Conservation (phyloP, 1,140 invertebrate species). For the Hycleus cichorii region DNA sequence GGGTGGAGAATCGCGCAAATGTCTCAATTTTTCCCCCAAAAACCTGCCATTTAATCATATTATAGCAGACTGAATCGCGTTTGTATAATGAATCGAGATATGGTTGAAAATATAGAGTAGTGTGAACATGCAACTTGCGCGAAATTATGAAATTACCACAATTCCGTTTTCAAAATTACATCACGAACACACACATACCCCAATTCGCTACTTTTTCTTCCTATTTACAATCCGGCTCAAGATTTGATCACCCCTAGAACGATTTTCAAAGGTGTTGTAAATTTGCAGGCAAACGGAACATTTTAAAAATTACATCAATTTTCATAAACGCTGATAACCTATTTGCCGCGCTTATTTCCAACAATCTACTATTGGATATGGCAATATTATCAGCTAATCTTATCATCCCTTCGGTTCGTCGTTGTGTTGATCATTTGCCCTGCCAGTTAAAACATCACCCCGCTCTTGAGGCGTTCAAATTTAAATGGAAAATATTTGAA, state of each 20-base stretch:
- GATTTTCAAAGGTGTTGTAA: too few species aligned
- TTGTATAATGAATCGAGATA: slow-evolving; percentile 23
- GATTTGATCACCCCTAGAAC: too few species aligned
- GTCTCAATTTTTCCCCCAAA: slow-evolving; percentile 9
- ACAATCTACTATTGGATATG: neutral
- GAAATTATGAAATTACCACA: slow-evolving; percentile 21
- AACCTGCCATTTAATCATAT: neutral
- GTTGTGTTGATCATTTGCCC: slow-evolving; percentile 9
- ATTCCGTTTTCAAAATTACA: slow-evolving; percentile 14
- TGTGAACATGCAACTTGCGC: slow-evolving; percentile 14
- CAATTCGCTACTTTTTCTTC: neutral
- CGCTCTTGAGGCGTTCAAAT: slow-evolving; percentile 1
- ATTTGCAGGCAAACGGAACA: too few species aligned
- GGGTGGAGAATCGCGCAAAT: neutral
- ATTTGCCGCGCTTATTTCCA: too few species aligned
- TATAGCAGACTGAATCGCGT: slow-evolving; percentile 14
- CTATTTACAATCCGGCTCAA: too few species aligned
- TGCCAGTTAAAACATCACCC: neutral
- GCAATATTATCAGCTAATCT: slow-evolving; percentile 13
- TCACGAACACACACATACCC: slow-evolving; percentile 16
- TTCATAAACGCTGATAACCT: too few species aligned
- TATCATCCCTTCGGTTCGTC: slow-evolving; percentile 7
- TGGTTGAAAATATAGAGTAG: slow-evolving; percentile 9
- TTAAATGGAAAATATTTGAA: slow-evolving; percentile 4
- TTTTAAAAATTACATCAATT: too few species aligned